Evolutionary conservation across 2,888 invertebrate genomes (phyloP), one percentile per base, ranked within the genome.

Genomic region (Coleophora flavipennella): DNA sequence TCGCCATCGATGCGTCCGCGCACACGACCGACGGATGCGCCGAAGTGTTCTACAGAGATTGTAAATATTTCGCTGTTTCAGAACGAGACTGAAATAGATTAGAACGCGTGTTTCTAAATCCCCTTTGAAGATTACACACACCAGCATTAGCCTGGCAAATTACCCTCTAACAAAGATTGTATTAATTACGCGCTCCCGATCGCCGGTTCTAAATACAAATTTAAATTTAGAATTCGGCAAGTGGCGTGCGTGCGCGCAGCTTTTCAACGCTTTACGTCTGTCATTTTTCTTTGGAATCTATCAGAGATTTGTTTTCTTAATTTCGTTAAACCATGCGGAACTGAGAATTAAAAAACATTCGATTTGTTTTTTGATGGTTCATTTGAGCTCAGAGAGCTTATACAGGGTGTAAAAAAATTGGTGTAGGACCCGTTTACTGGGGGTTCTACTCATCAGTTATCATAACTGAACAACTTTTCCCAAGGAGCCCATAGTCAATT

Each of bases 11-110:
- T 80, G 80, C 81, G 78, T 71, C 71, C 64, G 73, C 76, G 67
- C 67, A 62, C 78, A 83, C 80, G 81, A 76, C 72, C 75, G 68
- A 79, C 83, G 81, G 84, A 84, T 83, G 81, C 80, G 84, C 75
- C 76, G 80, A 78, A 83, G 84, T 83, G 80, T 75, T 80, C 69
- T 73, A 73, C 72, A 71, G 76, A 77, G 81, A 81, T 83, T 83
- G 84, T 83, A 84, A 84, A 84, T 83, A 84, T 83, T 84, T 79
- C 83, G 79, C 81, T 83, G 83, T 83, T 84, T 80, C 79, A 70
- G 79, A 78, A 81, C 79, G 62, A 70, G 75, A 79, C 83, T 62
- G 69, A 83, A 84, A 84, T 84, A 84, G 83, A 81, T 72, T 71
- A 81, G 83, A 73, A 81, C 83, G 83, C 79, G 75, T 81, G 84